These are phyloP conservation scores for Passer montanus DNA, from an alignment of 2,113 vertebrate genomes.

Conservation along the genomic window DNA sequence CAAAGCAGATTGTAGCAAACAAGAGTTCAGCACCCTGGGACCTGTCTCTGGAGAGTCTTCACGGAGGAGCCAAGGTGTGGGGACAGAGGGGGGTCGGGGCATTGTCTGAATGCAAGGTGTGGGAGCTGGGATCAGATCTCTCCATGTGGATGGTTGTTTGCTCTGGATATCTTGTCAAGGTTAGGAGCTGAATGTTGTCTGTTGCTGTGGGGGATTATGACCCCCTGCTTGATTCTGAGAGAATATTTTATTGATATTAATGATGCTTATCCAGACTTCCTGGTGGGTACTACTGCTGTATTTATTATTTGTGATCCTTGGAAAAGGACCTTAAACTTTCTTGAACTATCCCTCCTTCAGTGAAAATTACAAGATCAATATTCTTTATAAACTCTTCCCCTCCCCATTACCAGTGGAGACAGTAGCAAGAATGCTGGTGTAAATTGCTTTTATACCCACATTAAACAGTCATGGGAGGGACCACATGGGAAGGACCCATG, in stretches of 20 bases:
- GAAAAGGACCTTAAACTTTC: not conserved
- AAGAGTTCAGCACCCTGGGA: not conserved
- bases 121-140: not conserved
- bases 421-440: not conserved
- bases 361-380: not conserved
- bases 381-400: not conserved
- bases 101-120: not conserved
- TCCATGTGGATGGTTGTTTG: not conserved
- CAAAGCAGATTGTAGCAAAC: not conserved
- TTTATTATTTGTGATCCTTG: not conserved
- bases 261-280: not conserved
- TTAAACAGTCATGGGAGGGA: not conserved
- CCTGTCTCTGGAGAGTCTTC: not conserved
- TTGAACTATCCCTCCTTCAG: not conserved
- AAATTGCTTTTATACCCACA: not conserved
- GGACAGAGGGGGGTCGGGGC: not conserved
- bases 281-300: not conserved
- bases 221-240: not conserved
- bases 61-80: not conserved
- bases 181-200: not conserved
- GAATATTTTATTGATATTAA: not conserved
- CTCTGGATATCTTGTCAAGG: not conserved
- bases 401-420: not conserved
- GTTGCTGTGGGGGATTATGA: not conserved
- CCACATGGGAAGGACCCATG: not conserved